Conservation (phyloP, 92 coral and sea anemone genomes). For the Parazoanthus swiftii region DNA sequence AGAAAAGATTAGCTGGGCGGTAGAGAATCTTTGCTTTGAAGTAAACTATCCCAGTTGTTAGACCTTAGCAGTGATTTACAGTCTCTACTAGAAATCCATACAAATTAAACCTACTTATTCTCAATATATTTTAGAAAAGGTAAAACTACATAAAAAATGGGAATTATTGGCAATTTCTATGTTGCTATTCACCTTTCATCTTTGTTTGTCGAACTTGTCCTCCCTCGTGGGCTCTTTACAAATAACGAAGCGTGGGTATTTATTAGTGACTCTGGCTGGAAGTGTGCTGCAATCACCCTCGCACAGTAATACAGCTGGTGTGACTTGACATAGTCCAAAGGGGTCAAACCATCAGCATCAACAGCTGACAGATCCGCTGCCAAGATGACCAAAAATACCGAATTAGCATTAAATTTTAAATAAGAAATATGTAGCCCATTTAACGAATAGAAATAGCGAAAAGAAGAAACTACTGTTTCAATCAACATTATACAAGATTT, state of each 20-base stretch:
- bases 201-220: neutral
- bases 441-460: neutral
- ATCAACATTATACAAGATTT: neutral
- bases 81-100: too few relatives aligned
- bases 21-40: too few relatives aligned
- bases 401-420: neutral
- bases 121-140: neutral
- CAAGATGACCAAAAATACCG: neutral
- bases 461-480: neutral
- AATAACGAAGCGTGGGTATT: neutral
- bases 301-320: constrained; percentile 36
- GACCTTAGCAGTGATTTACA: too few relatives aligned
- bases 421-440: neutral
- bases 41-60: too few relatives aligned
- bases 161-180: too few relatives aligned
- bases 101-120: neutral
- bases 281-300: constrained; percentile 10
- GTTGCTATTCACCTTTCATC: constrained; percentile 12
- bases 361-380: constrained; percentile 25
- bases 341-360: constrained; percentile 33
- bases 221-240: constrained; percentile 26
- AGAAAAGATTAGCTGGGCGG: too few relatives aligned
- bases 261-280: neutral
- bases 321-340: constrained; percentile 37
- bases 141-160: neutral